Conservation (phyloP, 2,888 invertebrate species). For the Lamellibrachia columna region DNA sequence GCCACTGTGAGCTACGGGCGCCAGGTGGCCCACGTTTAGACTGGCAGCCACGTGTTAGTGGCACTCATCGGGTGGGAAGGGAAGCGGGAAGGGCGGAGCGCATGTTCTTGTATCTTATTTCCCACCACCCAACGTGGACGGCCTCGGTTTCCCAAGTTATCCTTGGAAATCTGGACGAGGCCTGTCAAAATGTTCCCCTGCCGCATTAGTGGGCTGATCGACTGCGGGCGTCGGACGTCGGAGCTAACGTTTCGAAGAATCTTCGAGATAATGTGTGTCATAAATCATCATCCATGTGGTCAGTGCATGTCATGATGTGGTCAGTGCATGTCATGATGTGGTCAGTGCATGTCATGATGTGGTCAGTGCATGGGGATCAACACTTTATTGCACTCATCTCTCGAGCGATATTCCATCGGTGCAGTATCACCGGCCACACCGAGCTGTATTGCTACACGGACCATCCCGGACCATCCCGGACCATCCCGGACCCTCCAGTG, state of each 20-base stretch:
- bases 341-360: not conserved
- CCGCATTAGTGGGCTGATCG: not conserved
- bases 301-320: not conserved
- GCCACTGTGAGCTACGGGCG: constrained; percentile 1
- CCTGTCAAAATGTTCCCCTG: not conserved
- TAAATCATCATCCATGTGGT: not conserved
- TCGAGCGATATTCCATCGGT: not conserved
- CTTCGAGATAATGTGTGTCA: not conserved
- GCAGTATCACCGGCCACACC: not conserved
- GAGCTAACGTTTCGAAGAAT: not conserved
- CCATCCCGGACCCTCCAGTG: no score
- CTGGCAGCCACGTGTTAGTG: not conserved
- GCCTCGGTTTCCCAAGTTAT: not conserved
- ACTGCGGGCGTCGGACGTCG: not conserved
- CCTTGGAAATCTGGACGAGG: not conserved
- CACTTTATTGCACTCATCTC: not conserved
- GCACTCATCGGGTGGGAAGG: not conserved
- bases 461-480: no score
- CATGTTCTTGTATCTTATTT: not conserved
- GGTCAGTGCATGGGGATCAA: not conserved
- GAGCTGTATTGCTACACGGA: not conserved
- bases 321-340: not conserved
- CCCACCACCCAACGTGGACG: not conserved
- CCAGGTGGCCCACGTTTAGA: not conserved
- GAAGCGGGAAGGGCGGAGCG: not conserved